Evolutionary conservation across 2,797 vertebrate genomes (phyloP), one percentile per base, ranked within the genome.

Genomic region (Hoplostethus atlanticus): DNA sequence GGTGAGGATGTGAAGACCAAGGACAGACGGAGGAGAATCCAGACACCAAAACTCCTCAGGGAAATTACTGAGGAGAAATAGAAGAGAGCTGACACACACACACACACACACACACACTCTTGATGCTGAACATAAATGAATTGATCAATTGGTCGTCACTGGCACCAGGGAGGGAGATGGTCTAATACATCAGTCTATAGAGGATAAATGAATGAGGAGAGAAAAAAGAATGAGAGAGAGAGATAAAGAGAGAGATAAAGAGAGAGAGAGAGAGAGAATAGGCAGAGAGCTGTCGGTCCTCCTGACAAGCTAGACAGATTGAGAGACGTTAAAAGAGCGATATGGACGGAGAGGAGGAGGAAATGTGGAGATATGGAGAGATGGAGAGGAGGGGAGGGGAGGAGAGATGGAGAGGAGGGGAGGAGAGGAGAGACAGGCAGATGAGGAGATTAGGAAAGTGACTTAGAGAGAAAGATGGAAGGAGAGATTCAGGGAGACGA

Each of bases 351-450:
- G 21, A 21, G 21, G 21, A 21, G 21, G 21, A 21, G 21, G 21
- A 21, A 21, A 21, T 21, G 21, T 21, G 1, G 21, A 21, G 21
- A 21, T 21, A 21, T 21, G 21, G 21, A 21, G 21, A 21, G 21
- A 61, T 31, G 17, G n/a, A 11, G 34, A 65, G 46, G 3, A 5
- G 34, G 34, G 6, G 34, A 34, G 4, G 36, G 46, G 59, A 51
- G 28, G 47, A 36, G 12, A 36, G 34, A 42, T 42, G 21, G 21
- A 17, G 5, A 34, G 61, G 40, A 0, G 4, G 88, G 79, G 69
- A 64, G 50, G 21, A 21, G 21, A 21, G 1, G 21, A 21, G 21
- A 1, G 89, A 79, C 77, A 76, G 85, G 83, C 64, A 5, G 54
- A 58, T 15, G 16, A 52, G 57, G 36, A 47, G 53, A 71, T 66